A percentile compares a stretch with the other conserved stretches of the same genome.
phyloP scores from a whole-genome alignment of 2,797 vertebrate genomes.

The Cephalopachus bancanus region DNA sequence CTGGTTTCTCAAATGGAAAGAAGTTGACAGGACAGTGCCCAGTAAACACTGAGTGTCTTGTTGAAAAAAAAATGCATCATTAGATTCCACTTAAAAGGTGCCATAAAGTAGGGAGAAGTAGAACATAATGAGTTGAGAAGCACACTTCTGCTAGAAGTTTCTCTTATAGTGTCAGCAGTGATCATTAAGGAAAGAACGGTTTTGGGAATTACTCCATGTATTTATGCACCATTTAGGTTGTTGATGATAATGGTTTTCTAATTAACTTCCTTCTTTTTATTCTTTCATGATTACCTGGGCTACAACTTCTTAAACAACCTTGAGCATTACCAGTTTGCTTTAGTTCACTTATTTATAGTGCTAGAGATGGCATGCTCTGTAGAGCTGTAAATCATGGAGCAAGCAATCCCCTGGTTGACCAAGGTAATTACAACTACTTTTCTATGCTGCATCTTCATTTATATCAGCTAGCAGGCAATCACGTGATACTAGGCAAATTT shows the following conservation, averaged over 20 bases:
- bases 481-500: conserved; percentile 21
- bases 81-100: not conserved
- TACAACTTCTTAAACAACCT: conserved; percentile 37
- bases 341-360: conserved; percentile 7
- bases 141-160: not conserved
- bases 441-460: not conserved
- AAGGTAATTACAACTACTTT: conserved; percentile 32
- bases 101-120: not conserved
- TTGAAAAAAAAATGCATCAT: not conserved
- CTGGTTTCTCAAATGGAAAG: not conserved
- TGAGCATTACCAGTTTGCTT: conserved; percentile 33
- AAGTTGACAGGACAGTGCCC: not conserved
- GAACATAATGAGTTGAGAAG: not conserved
- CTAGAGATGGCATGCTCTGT: not conserved
- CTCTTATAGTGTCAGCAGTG: not conserved
- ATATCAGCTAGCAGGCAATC: not conserved
- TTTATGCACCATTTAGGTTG: conserved; percentile 7
- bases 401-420: conserved; percentile 3
- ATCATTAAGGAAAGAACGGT: conserved; percentile 30
- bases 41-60: not conserved
- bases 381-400: conserved; percentile 41
- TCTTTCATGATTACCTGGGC: not conserved
- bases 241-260: conserved; percentile 63
- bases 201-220: conserved; percentile 14
- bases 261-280: conserved; percentile 42